phyloP scores from a whole-genome alignment of 2,113 vertebrate species.

The Salvelinus namaycush region DNA sequence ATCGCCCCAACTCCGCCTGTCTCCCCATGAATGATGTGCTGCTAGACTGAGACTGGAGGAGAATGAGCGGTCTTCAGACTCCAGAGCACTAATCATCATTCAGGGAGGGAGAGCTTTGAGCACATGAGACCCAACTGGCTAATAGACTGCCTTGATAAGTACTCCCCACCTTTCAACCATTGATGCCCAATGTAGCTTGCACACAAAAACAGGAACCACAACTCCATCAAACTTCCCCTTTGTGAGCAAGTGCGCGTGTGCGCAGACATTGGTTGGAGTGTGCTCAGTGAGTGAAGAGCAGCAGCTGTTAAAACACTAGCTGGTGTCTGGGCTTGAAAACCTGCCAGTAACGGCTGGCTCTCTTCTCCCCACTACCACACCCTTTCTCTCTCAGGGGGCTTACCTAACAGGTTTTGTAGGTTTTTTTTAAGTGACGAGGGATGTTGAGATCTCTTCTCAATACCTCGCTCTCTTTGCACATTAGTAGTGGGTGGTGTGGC shows the following conservation, averaged over 20 bases:
- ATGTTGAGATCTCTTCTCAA: slow-evolving; percentile 35
- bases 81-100: background rate
- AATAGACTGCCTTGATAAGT: background rate
- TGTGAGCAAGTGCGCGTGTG: background rate
- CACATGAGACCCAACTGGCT: background rate
- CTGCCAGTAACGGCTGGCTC: slow-evolving; percentile 68
- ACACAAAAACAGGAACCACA: background rate
- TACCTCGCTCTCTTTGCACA: slow-evolving; percentile 25
- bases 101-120: background rate
- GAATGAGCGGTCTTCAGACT: background rate
- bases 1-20: background rate
- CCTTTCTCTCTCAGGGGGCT: slow-evolving; percentile 31
- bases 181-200: background rate
- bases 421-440: slow-evolving; percentile 56
- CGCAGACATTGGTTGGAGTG: slow-evolving; percentile 18
- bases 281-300: slow-evolving; percentile 56
- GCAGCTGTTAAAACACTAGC: slow-evolving; percentile 78
- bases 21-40: background rate
- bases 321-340: slow-evolving; percentile 70
- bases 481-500: slow-evolving; percentile 13
- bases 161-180: background rate
- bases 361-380: slow-evolving; percentile 2
- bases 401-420: slow-evolving; percentile 65
- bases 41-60: background rate
- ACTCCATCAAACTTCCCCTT: background rate